Conservation (phyloP, 2,797 vertebrate genomes). For the Sebastolobus altivelis region DNA sequence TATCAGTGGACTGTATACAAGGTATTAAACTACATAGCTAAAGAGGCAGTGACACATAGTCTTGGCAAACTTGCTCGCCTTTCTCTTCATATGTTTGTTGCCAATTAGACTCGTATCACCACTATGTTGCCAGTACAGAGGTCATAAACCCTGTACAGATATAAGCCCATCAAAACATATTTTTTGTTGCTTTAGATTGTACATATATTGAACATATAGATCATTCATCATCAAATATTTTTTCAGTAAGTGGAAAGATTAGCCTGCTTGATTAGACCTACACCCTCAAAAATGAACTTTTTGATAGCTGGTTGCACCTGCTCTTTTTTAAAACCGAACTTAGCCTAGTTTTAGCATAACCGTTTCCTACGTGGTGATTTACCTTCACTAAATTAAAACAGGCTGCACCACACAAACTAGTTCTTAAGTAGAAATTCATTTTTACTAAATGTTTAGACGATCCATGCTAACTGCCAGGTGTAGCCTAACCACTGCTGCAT, state of each 20-base stretch:
- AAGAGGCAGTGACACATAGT: background rate
- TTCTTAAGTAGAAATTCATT: no score
- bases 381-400: background rate
- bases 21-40: background rate
- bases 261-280: background rate
- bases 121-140: background rate
- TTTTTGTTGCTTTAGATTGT: background rate
- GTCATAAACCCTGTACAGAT: background rate
- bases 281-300: background rate
- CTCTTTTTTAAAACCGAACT: background rate
- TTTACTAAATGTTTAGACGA: background rate
- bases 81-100: slow-evolving; percentile 2
- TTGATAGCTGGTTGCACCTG: background rate
- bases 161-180: background rate
- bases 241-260: slow-evolving; percentile 5
- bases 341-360: background rate
- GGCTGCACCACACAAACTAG: background rate
- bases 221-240: background rate
- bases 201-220: no score
- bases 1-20: slow-evolving; percentile 2
- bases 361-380: background rate
- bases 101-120: background rate
- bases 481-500: background rate
- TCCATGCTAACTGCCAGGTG: background rate
- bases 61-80: background rate